Evolutionary conservation across 2,888 invertebrate species (phyloP), one percentile per base, ranked within the genome.

Genomic region (Thecocarcelia acutangulata): DNA sequence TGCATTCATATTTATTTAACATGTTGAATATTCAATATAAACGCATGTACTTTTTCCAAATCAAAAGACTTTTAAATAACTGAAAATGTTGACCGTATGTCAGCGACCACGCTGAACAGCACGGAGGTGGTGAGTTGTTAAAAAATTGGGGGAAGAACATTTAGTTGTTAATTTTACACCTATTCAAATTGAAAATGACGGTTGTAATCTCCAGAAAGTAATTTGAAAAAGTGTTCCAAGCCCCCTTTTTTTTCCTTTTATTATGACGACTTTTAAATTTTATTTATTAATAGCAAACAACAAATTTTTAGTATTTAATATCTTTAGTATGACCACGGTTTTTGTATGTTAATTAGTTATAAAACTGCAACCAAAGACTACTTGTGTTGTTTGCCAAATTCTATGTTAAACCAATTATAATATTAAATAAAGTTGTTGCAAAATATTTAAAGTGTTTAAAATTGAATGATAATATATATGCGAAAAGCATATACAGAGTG

Each of bases 1-100:
- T 46, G 21, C 69, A 72, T 75, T 63, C 72, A 79, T 80, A 83
- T 83, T 77, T 80, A 56, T 74, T 77, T 68, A 73, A 69, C 73
- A 52, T 73, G 64, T 73, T 79, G 72, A 63, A 72, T 75, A 79
- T 75, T 75, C 63, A 79, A 68, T 75, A 74, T 42, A 42, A 74
- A 54, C 59, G n/a, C 42, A 64, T 64, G 44, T 52, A 21, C 2
- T 19, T 19, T 33, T 59, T 54, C 44, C 19, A 48, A 50, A 64
- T 59, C 44, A 63, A 73, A 68, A 66, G 72, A 72, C 66, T 37
- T 59, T 52, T 28, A 24, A 28, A 42, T 40, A 50, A 21, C 21
- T 37, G 33, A 63, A 44, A 37, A 11, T 54, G 44, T 73, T 21
- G 54, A 61, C 21, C 61, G 63, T 33, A 46, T 73, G 63, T 15